Conservation (phyloP, 2,888 invertebrate species). For the Philaethria dido region DNA sequence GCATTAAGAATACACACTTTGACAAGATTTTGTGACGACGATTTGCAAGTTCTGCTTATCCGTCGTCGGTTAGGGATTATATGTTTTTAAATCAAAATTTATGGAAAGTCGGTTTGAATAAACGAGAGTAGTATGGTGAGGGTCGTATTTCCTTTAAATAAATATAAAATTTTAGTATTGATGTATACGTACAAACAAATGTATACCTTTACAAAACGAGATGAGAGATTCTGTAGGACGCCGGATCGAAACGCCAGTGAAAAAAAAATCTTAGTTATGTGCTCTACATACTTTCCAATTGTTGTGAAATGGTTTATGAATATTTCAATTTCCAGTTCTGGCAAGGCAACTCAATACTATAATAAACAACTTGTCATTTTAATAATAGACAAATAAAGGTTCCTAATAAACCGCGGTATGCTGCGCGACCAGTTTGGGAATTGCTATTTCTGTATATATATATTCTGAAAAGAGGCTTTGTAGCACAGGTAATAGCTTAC, state of each 20-base stretch:
- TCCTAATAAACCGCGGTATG: slow-evolving; percentile 51
- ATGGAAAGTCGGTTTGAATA: too few species aligned
- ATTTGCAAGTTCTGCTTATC: too few species aligned
- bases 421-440: slow-evolving; percentile 49
- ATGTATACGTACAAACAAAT: too few species aligned
- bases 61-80: too few species aligned
- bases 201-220: too few species aligned
- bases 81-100: too few species aligned
- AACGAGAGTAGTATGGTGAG: too few species aligned
- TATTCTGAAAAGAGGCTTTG: not conserved
- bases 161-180: too few species aligned
- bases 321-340: slow-evolving; percentile 17
- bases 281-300: not conserved
- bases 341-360: slow-evolving; percentile 11
- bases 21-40: too few species aligned
- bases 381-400: slow-evolving; percentile 39
- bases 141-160: too few species aligned
- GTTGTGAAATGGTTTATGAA: slow-evolving; percentile 18
- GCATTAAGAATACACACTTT: too few species aligned
- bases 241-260: not conserved
- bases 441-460: slow-evolving; percentile 40
- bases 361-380: slow-evolving; percentile 33
- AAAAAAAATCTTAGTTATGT: not conserved
- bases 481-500: not conserved
- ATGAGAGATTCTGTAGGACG: not conserved